Evolutionary conservation across 1,140 invertebrate species (phyloP).

Genomic region (Zaprionus lachaisei): DNA sequence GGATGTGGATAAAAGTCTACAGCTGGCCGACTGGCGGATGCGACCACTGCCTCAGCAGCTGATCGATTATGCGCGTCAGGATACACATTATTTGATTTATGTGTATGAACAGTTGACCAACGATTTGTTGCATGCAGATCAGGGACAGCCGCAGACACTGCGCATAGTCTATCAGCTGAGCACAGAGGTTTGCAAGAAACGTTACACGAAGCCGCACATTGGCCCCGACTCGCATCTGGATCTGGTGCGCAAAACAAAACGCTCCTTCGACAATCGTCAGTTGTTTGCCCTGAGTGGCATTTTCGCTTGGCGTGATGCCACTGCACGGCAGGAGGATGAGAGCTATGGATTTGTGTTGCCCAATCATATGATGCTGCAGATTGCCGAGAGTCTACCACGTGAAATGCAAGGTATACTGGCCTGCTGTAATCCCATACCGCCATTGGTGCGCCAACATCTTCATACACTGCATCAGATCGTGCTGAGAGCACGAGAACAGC

Average conservation of each 20-base stretch:
- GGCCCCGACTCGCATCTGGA: slow-evolving; percentile 90
- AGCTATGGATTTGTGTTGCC: slow-evolving; percentile 96
- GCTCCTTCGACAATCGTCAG: slow-evolving; percentile 94
- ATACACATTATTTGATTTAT: slow-evolving; percentile 98
- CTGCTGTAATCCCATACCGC: slow-evolving; percentile 97
- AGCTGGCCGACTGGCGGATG: slow-evolving; percentile 98
- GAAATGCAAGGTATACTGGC: slow-evolving; percentile 97
- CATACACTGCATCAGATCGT: slow-evolving; percentile 91
- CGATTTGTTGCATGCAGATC: slow-evolving; percentile 90
- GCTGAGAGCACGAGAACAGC: slow-evolving; percentile 90
- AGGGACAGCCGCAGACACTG: slow-evolving; percentile 89
- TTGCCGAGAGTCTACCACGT: slow-evolving; percentile 95
- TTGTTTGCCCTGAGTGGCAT: slow-evolving; percentile 92
- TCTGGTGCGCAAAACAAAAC: slow-evolving; percentile 91
- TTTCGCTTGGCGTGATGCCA: slow-evolving; percentile 94
- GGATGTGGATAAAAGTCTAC: slow-evolving; percentile 94
- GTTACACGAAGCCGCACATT: slow-evolving; percentile 92
- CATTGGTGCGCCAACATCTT: slow-evolving; percentile 92
- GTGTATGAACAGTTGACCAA: slow-evolving; percentile 94
- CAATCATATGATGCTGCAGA: slow-evolving; percentile 97
- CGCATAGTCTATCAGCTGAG: slow-evolving; percentile 89
- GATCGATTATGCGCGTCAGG: slow-evolving; percentile 94
- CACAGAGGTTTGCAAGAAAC: slow-evolving; percentile 89
- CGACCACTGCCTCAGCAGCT: slow-evolving; percentile 94
- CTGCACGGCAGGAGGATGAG: slow-evolving; percentile 95